Conservation (phyloP, 2,888 invertebrate species). For the Homarus gammarus region DNA sequence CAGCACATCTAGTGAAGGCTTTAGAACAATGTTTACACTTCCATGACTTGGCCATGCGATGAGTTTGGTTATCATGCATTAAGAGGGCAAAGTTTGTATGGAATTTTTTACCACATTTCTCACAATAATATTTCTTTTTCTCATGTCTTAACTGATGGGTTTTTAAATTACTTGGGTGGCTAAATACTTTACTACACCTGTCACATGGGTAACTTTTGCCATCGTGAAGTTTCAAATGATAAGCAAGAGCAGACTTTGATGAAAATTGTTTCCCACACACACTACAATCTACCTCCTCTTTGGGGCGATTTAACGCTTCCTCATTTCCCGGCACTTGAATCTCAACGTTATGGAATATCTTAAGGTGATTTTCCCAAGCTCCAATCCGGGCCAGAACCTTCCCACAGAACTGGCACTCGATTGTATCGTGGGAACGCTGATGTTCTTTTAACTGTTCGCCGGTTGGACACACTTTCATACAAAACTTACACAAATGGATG, state of each 20-base stretch:
- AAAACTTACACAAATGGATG: conserved; percentile 63
- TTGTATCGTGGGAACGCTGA: conserved; percentile 38
- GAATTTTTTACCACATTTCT: conserved; percentile 51
- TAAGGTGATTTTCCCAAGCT: conserved; percentile 62
- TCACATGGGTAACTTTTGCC: conserved; percentile 45
- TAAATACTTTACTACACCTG: conserved; percentile 47
- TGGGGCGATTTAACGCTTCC: conserved; percentile 22
- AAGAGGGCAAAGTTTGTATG: conserved; percentile 63
- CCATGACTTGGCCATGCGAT: conserved; percentile 58
- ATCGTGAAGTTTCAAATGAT: conserved; percentile 52
- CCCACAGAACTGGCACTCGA: conserved; percentile 66
- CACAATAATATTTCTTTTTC: conserved; percentile 44
- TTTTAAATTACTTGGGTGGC: conserved; percentile 48
- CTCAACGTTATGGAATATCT: conserved; percentile 60
- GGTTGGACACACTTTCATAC: conserved; percentile 59
- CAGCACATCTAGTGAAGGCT: conserved; percentile 53
- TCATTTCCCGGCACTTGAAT: conserved; percentile 57
- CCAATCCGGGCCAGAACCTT: conserved; percentile 62
- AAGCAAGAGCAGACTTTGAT: conserved; percentile 49
- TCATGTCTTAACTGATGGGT: conserved; percentile 43
- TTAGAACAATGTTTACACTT: conserved; percentile 46
- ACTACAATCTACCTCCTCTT: conserved; percentile 42
- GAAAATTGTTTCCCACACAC: conserved; percentile 48
- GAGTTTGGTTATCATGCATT: conserved; percentile 62
- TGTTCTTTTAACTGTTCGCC: conserved; percentile 51